Evolutionary conservation across 2,113 vertebrate genomes (phyloP), one percentile per base, ranked within the genome.

Genomic region (Origma solitaria): DNA sequence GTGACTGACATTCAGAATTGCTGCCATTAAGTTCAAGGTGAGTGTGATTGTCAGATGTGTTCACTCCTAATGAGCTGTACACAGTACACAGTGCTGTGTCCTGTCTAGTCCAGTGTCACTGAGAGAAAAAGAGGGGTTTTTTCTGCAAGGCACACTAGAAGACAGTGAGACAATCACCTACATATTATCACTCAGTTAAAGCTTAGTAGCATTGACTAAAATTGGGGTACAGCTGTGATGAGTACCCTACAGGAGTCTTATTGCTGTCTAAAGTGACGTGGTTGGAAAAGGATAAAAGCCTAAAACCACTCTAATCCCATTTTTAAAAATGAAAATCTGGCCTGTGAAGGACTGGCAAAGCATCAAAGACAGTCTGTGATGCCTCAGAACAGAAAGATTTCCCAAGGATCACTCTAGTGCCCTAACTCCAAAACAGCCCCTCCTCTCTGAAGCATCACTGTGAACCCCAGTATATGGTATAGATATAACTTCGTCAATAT

Each of bases 91-190:
- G 15, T 23, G 19, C 7, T 82, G 31, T 40, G 31, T n/a, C 13
- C 17, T 73, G 25, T 12, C 25, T 57, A 61, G 25, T 20, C 30
- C 70, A 25, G 24, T 16, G 35, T 23, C 40, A 47, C 18, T 31
- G 8, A 64, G 33, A 54, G 25, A 77, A 69, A 57, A 62, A 56
- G 5, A 11, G 0, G 4, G 3, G 4, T 6, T 42, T 65, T 15
- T 61, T 47, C 18, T 27, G 12, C 47, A 81, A 77, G 31, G 19
- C 5, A 44, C 0, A 0, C 19, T 57, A 30, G 47, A 86, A 73
- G 30, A 73, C n/a, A 58, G 0, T 0, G 2, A 24, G 4, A 38
- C 23, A 53, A 53, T 80, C 19, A 66, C 30, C 19, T 17, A 14
- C 0, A 1, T 23, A 28, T 54, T 70, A 60, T 40, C 47, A 71